phyloP scores from a whole-genome alignment of 2,888 invertebrate species.

The Drosophila peninsularis region DNA sequence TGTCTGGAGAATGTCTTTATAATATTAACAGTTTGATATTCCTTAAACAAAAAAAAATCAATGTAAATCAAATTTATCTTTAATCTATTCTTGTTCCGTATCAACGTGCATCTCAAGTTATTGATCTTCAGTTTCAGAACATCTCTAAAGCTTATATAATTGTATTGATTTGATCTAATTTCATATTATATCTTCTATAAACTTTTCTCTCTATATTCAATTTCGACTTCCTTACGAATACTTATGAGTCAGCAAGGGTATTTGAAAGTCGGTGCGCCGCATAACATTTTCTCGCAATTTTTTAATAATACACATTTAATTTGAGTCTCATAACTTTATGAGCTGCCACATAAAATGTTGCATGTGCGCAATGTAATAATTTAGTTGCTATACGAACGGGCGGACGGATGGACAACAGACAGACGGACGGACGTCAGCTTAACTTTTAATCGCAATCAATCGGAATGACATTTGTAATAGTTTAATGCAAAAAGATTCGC shows the following conservation, averaged over 20 bases:
- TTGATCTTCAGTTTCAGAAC: too few relatives aligned
- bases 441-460: slow-evolving; percentile 65
- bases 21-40: too few relatives aligned
- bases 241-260: neutral
- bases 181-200: neutral
- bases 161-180: too few relatives aligned
- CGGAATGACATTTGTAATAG: slow-evolving; percentile 64
- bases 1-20: too few relatives aligned
- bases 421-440: slow-evolving; percentile 2
- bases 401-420: neutral
- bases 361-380: slow-evolving; percentile 22
- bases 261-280: neutral
- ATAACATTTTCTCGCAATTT: neutral
- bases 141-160: too few relatives aligned
- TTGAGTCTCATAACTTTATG: slow-evolving; percentile 36
- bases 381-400: slow-evolving; percentile 28
- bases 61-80: too few relatives aligned
- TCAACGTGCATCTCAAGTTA: too few relatives aligned
- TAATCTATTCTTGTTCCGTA: too few relatives aligned
- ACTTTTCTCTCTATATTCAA: neutral
- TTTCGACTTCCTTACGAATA: neutral
- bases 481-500: slow-evolving; percentile 1
- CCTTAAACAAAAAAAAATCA: too few relatives aligned
- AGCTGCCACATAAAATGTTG: slow-evolving; percentile 25
- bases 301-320: slow-evolving; percentile 8